Conservation (phyloP, 2,888 invertebrate genomes). For the Metalampra italica region DNA sequence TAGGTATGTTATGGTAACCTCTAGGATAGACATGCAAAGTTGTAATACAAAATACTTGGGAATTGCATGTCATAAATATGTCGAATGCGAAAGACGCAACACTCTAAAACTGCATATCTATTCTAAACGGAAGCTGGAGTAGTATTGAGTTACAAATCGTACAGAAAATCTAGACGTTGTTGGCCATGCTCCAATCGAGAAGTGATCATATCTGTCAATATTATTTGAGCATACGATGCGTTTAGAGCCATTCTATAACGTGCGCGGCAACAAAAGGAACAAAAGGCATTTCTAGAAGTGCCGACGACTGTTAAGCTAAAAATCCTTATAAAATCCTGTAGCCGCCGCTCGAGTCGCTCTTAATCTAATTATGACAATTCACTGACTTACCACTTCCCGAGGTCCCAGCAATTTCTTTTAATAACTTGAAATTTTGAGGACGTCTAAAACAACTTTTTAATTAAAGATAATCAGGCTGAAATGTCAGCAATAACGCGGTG, state of each 20-base stretch:
- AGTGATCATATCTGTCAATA: slow-evolving; percentile 79
- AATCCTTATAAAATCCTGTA: slow-evolving; percentile 36
- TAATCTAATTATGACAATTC: slow-evolving; percentile 68
- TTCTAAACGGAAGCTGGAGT: slow-evolving; percentile 69
- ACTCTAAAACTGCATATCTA: slow-evolving; percentile 67
- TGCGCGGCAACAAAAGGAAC: slow-evolving; percentile 30
- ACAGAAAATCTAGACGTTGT: slow-evolving; percentile 69
- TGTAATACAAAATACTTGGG: slow-evolving; percentile 40
- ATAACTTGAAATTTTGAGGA: slow-evolving; percentile 61
- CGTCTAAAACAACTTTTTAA: slow-evolving; percentile 70
- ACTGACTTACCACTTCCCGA: slow-evolving; percentile 59
- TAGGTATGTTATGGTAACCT: slow-evolving; percentile 16
- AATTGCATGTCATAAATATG: slow-evolving; percentile 64
- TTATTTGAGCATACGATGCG: slow-evolving; percentile 65
- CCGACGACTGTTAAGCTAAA: slow-evolving; percentile 20
- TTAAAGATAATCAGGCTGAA: slow-evolving; percentile 70
- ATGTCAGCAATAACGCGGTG: slow-evolving; percentile 62
- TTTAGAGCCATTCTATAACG: slow-evolving; percentile 46
- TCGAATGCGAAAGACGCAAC: slow-evolving; percentile 60
- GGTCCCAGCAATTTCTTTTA: slow-evolving; percentile 65
- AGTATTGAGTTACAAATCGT: slow-evolving; percentile 71
- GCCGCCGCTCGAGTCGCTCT: slow-evolving; percentile 40
- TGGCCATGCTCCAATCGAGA: slow-evolving; percentile 72
- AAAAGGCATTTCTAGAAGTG: slow-evolving; percentile 22
- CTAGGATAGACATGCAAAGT: slow-evolving; percentile 24